Base-by-base conservation (phyloP, 2,113 vertebrate species). In the Piprites chloris region DNA sequence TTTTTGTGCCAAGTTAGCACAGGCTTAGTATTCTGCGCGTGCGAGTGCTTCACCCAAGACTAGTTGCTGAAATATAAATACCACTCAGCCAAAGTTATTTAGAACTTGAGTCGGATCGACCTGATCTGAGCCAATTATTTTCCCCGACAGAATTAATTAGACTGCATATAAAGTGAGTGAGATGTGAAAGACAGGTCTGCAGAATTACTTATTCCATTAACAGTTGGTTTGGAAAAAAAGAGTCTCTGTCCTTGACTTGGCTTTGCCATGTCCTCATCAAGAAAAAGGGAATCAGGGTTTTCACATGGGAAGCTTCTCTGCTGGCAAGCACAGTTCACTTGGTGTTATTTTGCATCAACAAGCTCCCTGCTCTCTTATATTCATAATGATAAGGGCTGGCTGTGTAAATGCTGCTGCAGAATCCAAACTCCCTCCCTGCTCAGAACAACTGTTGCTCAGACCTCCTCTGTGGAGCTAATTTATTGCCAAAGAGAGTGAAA, bases 101-200 rank as follows among this genome's bases (percentile, higher is more conserved):
- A 94, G 95, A 97, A 94, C 87, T 96, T 97, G 93, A 91, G 76
- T 93, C 6, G 47, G 94, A 97, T 96, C 10, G 3, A 96, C 96
- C 92, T 35, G 72, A 97, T 97, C 89, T 33, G 79, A 96, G 96
- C 91, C 96, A 97, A 97, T 97, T 97, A 97, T 97, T 97, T 97
- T 95, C 97, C 80, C 59, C 4, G 10, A 95, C 95, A 95, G 94
- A 97, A 96, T 97, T 97, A 97, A 98, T 98, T 97, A 96, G 95
- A 93, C 96, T 91, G 90, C 94, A 96, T 95, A 95, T 94, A 95
- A 95, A 97, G 93, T 92, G 96, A 97, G 96, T 90, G 96, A 97
- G 68, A 96, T 79, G 66, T 89, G 97, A 97, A 97, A 97, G 91
- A 95, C 52, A 76, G 75, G 85, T 93, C 89, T 96, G 95, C 33